phyloP scores from a whole-genome alignment of 2,113 vertebrate genomes.

The Alligator sinensis region DNA sequence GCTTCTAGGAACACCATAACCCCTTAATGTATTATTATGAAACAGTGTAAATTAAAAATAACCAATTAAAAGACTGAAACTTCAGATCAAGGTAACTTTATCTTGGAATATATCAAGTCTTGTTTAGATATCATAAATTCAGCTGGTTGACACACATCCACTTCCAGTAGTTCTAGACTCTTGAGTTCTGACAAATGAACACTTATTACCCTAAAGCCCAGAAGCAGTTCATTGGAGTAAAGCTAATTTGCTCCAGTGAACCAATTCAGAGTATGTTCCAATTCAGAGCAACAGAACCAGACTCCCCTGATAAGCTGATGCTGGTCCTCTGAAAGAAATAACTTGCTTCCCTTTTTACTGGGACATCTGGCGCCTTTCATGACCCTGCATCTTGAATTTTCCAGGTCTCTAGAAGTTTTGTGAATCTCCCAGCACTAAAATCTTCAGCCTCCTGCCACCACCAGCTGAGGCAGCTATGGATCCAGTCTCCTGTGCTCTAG shows the following conservation, averaged over 20 bases:
- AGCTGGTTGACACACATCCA: neutral
- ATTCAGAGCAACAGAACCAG: neutral
- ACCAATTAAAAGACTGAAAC: neutral
- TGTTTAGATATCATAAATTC: neutral
- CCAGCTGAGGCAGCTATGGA: neutral
- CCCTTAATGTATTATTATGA: neutral
- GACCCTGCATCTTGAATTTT: neutral
- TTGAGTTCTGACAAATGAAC: neutral
- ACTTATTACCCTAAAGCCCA: neutral
- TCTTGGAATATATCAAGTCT: neutral
- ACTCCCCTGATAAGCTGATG: neutral
- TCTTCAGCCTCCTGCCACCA: neutral
- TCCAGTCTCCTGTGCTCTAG: neutral
- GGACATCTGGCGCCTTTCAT: neutral
- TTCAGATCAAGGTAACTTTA: neutral
- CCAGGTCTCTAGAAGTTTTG: neutral
- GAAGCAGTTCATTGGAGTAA: too few species aligned
- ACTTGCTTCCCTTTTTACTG: neutral
- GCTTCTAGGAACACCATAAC: neutral
- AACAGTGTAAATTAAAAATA: neutral
- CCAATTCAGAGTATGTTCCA: neutral
- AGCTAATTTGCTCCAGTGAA: too few species aligned
- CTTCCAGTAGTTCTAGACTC: neutral
- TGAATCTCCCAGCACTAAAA: neutral
- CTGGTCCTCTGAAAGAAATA: neutral